Base-by-base conservation (phyloP, 2,888 invertebrate genomes). In the Bursaphelenchus okinawaensis region DNA sequence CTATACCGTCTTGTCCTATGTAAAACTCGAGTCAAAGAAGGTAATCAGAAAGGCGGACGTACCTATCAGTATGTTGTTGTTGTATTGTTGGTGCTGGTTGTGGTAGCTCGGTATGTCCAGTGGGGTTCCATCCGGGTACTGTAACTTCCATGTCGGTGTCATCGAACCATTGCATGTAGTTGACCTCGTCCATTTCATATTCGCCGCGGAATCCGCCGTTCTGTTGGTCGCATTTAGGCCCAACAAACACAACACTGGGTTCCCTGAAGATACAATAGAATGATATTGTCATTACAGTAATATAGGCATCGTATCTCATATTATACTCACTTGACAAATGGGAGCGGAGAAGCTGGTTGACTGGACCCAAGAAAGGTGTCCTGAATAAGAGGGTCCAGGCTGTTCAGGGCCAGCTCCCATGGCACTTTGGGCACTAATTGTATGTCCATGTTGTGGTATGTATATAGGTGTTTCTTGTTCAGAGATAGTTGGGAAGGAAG, bases 231-330 rank as follows among this genome's bases (percentile, higher is more conserved):
- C 12, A 55, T 56, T 72, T 72, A 73, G 73, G 73, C 75, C 75
- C 78, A 76, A 79, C 79, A 79, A 79, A 79, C 79, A 73, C 79
- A 79, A 72, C 79, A 79, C 76, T 69, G 64, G 68, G 66, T 72
- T 70, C 71, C 74, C 76, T 76, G 68, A 16, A 69, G 40, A 40
- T 4, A 9, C 12, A 29, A 9, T 29, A n/a, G 12, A 40, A 40
- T n/a, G n/a, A 9, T 12, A 12, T 9, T 40, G 9, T 40, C 40
- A 12, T 40, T 12, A 40, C 9, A 40, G 40, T n/a, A 40, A 40
- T 40, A 40, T 8, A 8, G n/a, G 22, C 54, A 8, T 54, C 12
- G n/a, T 19, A 50, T 56, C 50, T 56, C 8, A n/a, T 40, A n/a
- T 6, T 16, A 40, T 4, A 6, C 40, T n/a, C n/a, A 40, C 40